Evolutionary conservation across 2,113 vertebrate genomes (phyloP), one percentile per base, ranked within the genome.

Genomic region (Tachycineta bicolor): DNA sequence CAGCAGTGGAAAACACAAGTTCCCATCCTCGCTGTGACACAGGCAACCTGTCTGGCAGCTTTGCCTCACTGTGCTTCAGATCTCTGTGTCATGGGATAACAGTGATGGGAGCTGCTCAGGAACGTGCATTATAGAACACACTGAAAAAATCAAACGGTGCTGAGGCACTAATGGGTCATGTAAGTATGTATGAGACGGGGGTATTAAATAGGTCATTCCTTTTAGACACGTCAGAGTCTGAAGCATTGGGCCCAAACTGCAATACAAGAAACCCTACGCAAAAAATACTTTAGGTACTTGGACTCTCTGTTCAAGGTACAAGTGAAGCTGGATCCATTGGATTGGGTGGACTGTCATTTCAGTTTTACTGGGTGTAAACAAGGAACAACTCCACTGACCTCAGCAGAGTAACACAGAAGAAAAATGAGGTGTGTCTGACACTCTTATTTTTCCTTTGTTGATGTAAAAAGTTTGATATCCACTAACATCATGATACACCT

Each of bases 401-500:
- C 58, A 77, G 62, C 50, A 67, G 50, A 59, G 52, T 47, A 90
- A 89, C 47, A 55, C 0, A 0, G 26, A 69, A 89, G 43, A 75
- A 96, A 90, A 94, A 90, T 67, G 6, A 94, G 83, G 74, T 69
- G 91, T 94, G 92, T 53, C 92, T 70, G 50, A 24, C 74, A 76
- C 83, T 91, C 85, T 60, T 28, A 13, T 73, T 89, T 90, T 91
- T 77, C 2, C 7, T 69, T 69, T 88, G 60, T 59, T 92, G 37
- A 87, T 86, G 63, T 89, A 52, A 63, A 77, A 79, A 49, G 74
- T 77, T 91, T 77, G 55, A 41, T 73, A 79, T 82, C 56, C 46
- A 82, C 70, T 65, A 79, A 33, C 82, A 82, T 80, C 65, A 55
- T 31, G 83, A 71, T 90, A 79, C 64, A 92, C 49, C 88, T 78